Conservation (phyloP, 2,888 invertebrate species). For the Microctonus hyperodae region DNA sequence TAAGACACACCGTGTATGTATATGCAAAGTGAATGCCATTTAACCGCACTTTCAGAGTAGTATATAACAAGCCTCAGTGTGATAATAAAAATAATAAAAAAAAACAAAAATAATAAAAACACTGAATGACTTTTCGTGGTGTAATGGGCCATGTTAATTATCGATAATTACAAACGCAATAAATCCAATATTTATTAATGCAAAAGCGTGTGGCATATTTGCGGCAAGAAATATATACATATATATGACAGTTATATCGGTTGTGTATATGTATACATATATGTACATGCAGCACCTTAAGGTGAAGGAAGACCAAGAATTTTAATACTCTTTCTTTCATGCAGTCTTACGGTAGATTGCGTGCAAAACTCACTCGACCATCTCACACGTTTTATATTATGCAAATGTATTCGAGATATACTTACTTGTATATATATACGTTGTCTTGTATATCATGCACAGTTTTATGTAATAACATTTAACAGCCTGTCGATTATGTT, state of each 20-base stretch:
- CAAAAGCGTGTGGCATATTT: conserved; percentile 25
- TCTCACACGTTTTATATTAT: conserved; percentile 44
- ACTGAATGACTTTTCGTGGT: conserved; percentile 34
- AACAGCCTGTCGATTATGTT: conserved; percentile 26
- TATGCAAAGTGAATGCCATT: conserved; percentile 48
- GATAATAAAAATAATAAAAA: conserved; percentile 47
- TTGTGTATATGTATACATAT: conserved; percentile 31
- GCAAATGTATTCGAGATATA: conserved; percentile 40
- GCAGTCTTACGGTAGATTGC: conserved; percentile 13
- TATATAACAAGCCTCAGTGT: conserved; percentile 48
- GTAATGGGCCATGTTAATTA: conserved; percentile 54
- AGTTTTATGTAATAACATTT: conserved; percentile 16
- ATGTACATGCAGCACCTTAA: conserved; percentile 9
- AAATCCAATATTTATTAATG: conserved; percentile 52
- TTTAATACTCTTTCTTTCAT: neutral
- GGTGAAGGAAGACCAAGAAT: conserved; percentile 13
- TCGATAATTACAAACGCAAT: conserved; percentile 56
- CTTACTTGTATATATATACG: conserved; percentile 11
- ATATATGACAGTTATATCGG: no score
- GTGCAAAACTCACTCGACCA: conserved; percentile 24
- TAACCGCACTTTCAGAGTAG: conserved; percentile 41
- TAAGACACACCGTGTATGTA: conserved; percentile 28
- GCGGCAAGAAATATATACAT: conserved; percentile 30
- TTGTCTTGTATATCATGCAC: conserved; percentile 8
- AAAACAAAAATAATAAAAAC: neutral